Evolutionary conservation across 2,113 vertebrate species (phyloP).

Genomic region (Hippoglossus stenolepis): DNA sequence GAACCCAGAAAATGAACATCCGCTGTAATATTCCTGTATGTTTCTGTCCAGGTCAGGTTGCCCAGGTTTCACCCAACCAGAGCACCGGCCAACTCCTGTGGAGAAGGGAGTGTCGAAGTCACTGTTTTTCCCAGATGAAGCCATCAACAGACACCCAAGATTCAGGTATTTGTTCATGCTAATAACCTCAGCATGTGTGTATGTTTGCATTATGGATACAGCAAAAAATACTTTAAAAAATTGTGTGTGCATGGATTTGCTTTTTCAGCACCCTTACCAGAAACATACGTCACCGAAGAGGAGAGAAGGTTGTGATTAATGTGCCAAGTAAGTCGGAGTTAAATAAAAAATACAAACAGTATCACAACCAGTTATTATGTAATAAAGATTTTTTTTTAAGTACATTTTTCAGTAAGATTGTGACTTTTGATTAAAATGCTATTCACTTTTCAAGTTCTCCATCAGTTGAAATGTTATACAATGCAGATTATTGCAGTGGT

Average conservation of each 20-base stretch:
- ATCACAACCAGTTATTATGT: neutral
- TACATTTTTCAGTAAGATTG: neutral
- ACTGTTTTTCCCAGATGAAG: constrained; percentile 97
- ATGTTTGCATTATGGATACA: neutral
- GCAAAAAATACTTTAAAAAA: neutral
- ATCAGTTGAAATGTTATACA: too few species aligned
- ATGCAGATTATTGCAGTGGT: neutral
- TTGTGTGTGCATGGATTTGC: constrained; percentile 4
- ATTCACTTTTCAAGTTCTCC: too few species aligned
- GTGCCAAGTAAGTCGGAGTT: constrained; percentile 90
- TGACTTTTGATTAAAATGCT: neutral
- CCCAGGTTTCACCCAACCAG: constrained; percentile 92
- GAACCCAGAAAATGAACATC: neutral
- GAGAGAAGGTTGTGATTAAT: constrained; percentile 97
- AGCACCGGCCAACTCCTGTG: constrained; percentile 87
- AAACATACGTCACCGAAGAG: constrained; percentile 95
- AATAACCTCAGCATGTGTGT: neutral
- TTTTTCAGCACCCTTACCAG: constrained; percentile 91
- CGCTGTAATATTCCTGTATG: neutral
- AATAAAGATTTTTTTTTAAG: too few species aligned
- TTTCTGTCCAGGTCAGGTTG: constrained; percentile 89
- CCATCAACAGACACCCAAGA: constrained; percentile 94
- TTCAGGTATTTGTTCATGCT: constrained; percentile 86
- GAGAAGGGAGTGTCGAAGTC: constrained; percentile 94
- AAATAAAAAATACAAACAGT: neutral